Conservation (phyloP, 2,113 vertebrate genomes). For the Boulengeromyrus knoepffleri region DNA sequence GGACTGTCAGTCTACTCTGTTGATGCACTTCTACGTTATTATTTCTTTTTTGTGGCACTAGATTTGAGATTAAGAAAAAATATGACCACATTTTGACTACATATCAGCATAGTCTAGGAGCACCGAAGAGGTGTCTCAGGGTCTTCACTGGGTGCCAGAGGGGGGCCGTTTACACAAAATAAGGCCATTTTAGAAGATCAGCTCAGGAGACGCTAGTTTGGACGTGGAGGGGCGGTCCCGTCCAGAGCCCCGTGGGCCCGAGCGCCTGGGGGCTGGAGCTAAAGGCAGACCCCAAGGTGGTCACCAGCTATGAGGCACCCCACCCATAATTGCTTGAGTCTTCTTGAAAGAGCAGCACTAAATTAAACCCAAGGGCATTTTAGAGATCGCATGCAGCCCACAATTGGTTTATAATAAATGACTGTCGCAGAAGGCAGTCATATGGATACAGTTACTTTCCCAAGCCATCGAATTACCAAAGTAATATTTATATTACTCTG, state of each 20-base stretch:
- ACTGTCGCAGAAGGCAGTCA: slow-evolving; percentile 58
- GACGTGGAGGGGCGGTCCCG: background rate
- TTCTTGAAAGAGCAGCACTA: slow-evolving; percentile 50
- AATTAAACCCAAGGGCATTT: slow-evolving; percentile 60
- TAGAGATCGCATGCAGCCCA: slow-evolving; percentile 54
- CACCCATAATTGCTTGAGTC: slow-evolving; percentile 55
- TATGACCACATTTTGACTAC: background rate
- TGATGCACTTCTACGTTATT: background rate
- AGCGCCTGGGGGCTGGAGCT: background rate
- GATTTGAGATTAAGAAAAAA: background rate
- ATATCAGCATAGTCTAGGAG: background rate
- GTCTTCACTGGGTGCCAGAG: background rate
- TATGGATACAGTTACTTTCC: slow-evolving; percentile 62
- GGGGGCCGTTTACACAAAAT: background rate
- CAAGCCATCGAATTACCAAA: slow-evolving; percentile 44
- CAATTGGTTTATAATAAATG: slow-evolving; percentile 67
- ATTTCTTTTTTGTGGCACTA: background rate
- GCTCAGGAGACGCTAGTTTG: background rate
- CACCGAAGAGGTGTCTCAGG: background rate
- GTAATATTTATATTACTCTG: slow-evolving; percentile 53
- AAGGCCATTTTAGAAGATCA: background rate
- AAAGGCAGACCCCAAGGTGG: background rate
- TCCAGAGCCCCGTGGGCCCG: background rate
- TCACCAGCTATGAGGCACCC: background rate
- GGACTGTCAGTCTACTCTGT: background rate